Percentiles rank a stretch among this genome's conserved stretches.
These are phyloP conservation scores for Dicyrtomina minuta DNA, from an alignment of 2,888 invertebrate genomes.

Conservation along the genomic window DNA sequence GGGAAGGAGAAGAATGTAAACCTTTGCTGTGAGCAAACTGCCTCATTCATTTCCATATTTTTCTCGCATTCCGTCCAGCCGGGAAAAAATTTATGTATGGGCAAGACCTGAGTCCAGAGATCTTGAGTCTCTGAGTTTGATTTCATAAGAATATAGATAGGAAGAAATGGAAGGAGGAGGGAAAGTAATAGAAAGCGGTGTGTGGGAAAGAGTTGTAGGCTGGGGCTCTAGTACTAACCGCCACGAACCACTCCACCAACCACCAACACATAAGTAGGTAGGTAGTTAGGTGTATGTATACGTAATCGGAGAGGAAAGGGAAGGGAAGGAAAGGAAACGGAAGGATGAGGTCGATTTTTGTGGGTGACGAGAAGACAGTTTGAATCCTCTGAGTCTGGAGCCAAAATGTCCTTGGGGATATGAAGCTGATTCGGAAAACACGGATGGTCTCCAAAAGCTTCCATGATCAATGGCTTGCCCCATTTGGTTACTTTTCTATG, in stretches of 20 bases:
- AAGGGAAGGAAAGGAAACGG: slow-evolving; percentile 7
- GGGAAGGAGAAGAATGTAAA: slow-evolving; percentile 30
- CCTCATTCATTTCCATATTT: slow-evolving; percentile 50
- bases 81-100: slow-evolving; percentile 48
- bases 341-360: slow-evolving; percentile 42
- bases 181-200: neutral
- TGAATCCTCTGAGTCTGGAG: slow-evolving; percentile 34
- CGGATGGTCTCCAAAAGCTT: slow-evolving; percentile 47
- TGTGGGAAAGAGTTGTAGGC: slow-evolving; percentile 19
- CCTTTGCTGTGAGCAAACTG: slow-evolving; percentile 37
- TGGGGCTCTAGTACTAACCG: too few relatives aligned
- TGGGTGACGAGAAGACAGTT: slow-evolving; percentile 41
- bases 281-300: too few relatives aligned
- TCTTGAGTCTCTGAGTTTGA: slow-evolving; percentile 23
- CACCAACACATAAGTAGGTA: too few relatives aligned
- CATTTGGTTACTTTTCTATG: slow-evolving; percentile 54
- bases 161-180: slow-evolving; percentile 25
- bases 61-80: slow-evolving; percentile 48
- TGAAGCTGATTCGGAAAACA: slow-evolving; percentile 38
- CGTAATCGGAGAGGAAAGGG: slow-evolving; percentile 9
- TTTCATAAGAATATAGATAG: slow-evolving; percentile 7
- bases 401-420: slow-evolving; percentile 52
- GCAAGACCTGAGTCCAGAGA: slow-evolving; percentile 47
- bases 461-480: slow-evolving; percentile 54
- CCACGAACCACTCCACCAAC: too few relatives aligned